Evolutionary conservation across 2,113 vertebrate species (phyloP), one percentile per base, ranked within the genome.

Genomic region (Hippopotamus amphibius): DNA sequence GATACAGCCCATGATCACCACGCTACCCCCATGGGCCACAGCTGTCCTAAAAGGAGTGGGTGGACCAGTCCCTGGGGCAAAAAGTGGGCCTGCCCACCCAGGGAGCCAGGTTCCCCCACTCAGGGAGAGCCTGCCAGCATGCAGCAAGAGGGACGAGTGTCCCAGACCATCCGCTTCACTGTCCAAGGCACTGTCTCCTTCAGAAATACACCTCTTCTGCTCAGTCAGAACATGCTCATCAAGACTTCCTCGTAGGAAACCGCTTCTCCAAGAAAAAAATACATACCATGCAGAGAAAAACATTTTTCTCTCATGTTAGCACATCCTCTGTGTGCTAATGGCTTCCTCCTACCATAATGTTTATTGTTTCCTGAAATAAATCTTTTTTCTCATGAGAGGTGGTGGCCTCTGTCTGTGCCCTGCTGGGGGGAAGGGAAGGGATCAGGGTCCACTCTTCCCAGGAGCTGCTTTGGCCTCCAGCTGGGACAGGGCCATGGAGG

Each of bases 91-190:
- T 57, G 30, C 41, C 13, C 43, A 7, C 22, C 33, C 41, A 30
- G 28, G n/a, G 21, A 37, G 16, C 61, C 43, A 0, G 8, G 2
- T 15, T 2, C 37, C 15, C 19, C 13, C 41, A n/a, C n/a, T n/a
- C 46, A 30, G 16, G 21, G 2, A 28, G 33, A 16, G 13, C 8
- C 10, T 2, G 19, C 19, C 88, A 79, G 12, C 53, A n/a, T 0
- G 3, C 3, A 30, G 21, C 15, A 1, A 37, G 0, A 11, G 30
- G 2, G 6, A 12, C 12, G 3, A 13, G 2, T 0, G 10, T 16
- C 53, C 33, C 88, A 14, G 33, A 1, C 12, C 0, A 0, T 5
- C 0, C 5, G 7, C 5, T 6, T 16, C n/a, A 37, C 37, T 37
- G 37, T 37, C 37, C 37, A 37, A 37, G 37, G 37, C 37, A 37